phyloP scores from a whole-genome alignment of 2,888 invertebrate genomes.

The Epistrophella euchroma region DNA sequence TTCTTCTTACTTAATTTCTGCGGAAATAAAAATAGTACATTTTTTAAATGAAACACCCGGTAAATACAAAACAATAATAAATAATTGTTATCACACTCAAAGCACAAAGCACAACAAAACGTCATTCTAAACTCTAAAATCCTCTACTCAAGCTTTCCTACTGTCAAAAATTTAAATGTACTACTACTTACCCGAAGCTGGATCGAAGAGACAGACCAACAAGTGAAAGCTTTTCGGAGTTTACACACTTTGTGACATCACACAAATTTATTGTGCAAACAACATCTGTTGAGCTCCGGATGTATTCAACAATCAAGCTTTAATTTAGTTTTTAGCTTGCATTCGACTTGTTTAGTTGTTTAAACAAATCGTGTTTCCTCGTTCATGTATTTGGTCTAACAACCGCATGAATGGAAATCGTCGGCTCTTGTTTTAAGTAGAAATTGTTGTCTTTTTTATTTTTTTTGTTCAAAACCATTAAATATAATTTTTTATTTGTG shows the following conservation, averaged over 20 bases:
- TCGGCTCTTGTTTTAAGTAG: slow-evolving; percentile 3
- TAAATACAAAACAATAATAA: neutral
- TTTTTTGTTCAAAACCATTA: neutral
- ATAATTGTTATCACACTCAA: neutral
- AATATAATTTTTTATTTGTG: neutral
- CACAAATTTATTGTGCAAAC: slow-evolving; percentile 29
- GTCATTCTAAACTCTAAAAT: neutral
- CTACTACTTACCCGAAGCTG: neutral
- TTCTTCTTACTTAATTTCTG: too few relatives aligned
- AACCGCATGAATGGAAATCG: neutral
- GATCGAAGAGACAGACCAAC: neutral
- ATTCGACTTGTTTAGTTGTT: slow-evolving; percentile 48
- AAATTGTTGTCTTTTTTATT: neutral
- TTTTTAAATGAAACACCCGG: neutral
- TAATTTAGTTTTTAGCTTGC: slow-evolving; percentile 51
- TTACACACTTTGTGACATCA: slow-evolving; percentile 48
- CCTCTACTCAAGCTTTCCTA: neutral
- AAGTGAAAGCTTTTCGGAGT: slow-evolving; percentile 42
- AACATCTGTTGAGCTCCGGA: slow-evolving; percentile 56
- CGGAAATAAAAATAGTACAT: neutral
- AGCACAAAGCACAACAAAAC: slow-evolving; percentile 5
- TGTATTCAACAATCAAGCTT: slow-evolving; percentile 48
- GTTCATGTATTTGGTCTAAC: neutral
- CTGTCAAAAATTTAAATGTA: slow-evolving; percentile 14
- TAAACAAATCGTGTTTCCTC: neutral